Evolutionary conservation across 2,888 invertebrate genomes (phyloP).

Genomic region (Apodemia hepburni): DNA sequence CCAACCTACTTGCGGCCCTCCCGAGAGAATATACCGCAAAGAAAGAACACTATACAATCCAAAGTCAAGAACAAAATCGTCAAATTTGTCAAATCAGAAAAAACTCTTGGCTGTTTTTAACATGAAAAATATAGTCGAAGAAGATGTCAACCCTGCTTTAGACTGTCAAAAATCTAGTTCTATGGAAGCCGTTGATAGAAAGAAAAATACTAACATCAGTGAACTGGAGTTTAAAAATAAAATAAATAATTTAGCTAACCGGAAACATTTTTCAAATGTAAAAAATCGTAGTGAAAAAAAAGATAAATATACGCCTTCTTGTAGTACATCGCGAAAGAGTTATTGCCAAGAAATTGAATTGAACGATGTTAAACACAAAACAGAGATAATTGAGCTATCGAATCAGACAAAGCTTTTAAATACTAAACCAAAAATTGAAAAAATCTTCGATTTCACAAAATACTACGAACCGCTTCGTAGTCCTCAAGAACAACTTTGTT

Average conservation of each 20-base stretch:
- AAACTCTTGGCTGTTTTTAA: neutral
- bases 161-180: neutral
- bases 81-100: constrained; percentile 7
- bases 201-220: neutral
- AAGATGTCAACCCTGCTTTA: neutral
- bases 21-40: constrained; percentile 22
- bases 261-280: neutral
- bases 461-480: neutral
- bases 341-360: neutral
- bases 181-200: neutral
- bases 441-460: neutral
- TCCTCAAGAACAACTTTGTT: neutral
- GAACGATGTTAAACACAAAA: no score
- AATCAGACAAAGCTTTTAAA: neutral
- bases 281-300: neutral
- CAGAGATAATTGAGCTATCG: neutral
- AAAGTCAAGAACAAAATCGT: neutral
- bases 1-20: constrained; percentile 21
- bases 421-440: neutral
- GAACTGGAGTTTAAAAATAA: neutral
- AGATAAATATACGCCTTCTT: neutral
- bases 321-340: neutral
- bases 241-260: neutral
- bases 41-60: constrained; percentile 19
- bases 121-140: neutral